phyloP scores from a whole-genome alignment of 1,140 invertebrate species.

The Anagrus nilaparvatae region DNA sequence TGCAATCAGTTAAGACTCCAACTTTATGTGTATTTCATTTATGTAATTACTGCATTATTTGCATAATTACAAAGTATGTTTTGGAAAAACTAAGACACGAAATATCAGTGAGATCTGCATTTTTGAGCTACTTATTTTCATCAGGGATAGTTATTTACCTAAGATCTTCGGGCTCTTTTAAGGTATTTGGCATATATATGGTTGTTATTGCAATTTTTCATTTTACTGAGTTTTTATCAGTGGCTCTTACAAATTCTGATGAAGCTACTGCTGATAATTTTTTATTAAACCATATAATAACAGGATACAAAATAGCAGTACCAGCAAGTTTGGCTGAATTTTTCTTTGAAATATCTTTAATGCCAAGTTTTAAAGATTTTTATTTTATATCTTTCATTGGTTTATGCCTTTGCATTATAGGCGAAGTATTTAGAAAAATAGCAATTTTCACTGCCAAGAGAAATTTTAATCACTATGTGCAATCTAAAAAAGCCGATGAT shows the following conservation, averaged over 20 bases:
- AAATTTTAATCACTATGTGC: constrained; percentile 90
- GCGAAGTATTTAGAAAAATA: constrained; percentile 81
- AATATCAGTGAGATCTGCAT: constrained; percentile 60
- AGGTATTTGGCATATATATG: constrained; percentile 67
- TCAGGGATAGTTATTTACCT: constrained; percentile 53
- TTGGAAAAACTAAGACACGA: no score
- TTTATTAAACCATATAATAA: constrained; percentile 88
- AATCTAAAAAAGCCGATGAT: constrained; percentile 59
- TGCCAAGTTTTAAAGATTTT: constrained; percentile 58
- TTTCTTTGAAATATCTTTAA: constrained; percentile 66
- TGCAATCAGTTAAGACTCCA: no score
- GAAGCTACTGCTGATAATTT: constrained; percentile 77
- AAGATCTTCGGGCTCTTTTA: constrained; percentile 46
- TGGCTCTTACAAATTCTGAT: constrained; percentile 76
- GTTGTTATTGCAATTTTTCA: constrained; percentile 80
- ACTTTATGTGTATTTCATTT: no score
- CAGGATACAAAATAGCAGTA: constrained; percentile 82
- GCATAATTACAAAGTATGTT: no score
- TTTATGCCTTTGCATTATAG: constrained; percentile 67
- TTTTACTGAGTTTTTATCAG: constrained; percentile 86
- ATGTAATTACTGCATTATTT: no score
- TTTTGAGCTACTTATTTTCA: constrained; percentile 61
- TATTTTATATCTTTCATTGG: constrained; percentile 58
- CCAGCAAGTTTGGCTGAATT: constrained; percentile 85
- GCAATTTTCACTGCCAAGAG: constrained; percentile 90